Evolutionary conservation across 2,888 invertebrate species (phyloP).

Genomic region (Steinernema hermaphroditum): DNA sequence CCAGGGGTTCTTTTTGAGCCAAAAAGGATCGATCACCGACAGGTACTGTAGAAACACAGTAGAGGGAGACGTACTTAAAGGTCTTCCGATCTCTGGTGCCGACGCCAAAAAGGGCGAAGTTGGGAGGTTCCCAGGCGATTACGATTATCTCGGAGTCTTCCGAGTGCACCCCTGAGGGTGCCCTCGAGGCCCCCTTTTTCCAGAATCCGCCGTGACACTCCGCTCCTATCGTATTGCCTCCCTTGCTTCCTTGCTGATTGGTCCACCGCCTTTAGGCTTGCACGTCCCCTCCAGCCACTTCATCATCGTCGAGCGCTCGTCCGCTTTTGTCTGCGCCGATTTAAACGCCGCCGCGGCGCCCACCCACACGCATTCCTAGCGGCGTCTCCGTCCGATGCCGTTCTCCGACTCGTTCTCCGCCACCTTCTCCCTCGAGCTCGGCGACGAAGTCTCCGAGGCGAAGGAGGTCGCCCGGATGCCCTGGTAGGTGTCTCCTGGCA

Average conservation of each 20-base stretch:
- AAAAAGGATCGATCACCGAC: too few species aligned
- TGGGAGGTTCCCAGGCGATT: too few species aligned
- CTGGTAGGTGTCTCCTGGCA: not conserved
- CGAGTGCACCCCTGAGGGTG: too few species aligned
- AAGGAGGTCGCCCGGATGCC: not conserved
- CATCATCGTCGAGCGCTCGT: not conserved
- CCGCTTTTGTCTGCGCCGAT: not conserved
- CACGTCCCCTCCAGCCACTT: not conserved
- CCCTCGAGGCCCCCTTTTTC: too few species aligned
- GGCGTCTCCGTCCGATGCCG: not conserved
- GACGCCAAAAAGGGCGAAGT: too few species aligned
- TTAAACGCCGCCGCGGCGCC: not conserved
- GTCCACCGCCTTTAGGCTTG: not conserved
- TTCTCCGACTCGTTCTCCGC: not conserved
- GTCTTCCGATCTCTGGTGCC: too few species aligned
- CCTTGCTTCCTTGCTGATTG: not conserved
- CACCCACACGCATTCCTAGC: not conserved
- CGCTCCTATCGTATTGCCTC: too few species aligned
- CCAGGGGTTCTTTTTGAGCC: too few species aligned
- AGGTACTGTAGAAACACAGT: too few species aligned
- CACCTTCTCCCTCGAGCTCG: not conserved
- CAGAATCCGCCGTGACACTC: too few species aligned
- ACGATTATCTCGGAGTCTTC: too few species aligned
- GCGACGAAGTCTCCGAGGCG: constrained; percentile 3
- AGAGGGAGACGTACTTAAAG: too few species aligned